phyloP scores from a whole-genome alignment of 1,140 invertebrate genomes.

The Asbolus verrucosus region DNA sequence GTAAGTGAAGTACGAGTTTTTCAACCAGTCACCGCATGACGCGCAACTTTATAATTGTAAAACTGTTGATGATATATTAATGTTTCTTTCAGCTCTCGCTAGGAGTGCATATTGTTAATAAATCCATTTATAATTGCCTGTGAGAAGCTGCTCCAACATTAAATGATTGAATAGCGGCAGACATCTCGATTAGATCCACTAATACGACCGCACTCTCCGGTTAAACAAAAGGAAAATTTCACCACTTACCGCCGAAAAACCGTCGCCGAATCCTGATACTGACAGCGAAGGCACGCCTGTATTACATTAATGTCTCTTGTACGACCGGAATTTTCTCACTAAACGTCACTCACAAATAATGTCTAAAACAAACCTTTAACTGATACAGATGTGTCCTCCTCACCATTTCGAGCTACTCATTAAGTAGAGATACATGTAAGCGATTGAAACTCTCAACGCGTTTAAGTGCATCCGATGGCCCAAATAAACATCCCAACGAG shows the following conservation, averaged over 20 bases:
- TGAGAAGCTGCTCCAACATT: slow-evolving; percentile 45
- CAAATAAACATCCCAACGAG: slow-evolving; percentile 16
- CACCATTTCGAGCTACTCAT: slow-evolving; percentile 30
- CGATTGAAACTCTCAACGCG: slow-evolving; percentile 34
- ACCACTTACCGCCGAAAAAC: too few relatives aligned
- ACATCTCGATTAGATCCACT: slow-evolving; percentile 40
- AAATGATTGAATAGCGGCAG: slow-evolving; percentile 40
- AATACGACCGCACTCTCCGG: slow-evolving; percentile 1
- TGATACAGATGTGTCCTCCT: slow-evolving; percentile 24
- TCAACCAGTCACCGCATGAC: slow-evolving; percentile 50
- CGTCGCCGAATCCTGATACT: too few relatives aligned
- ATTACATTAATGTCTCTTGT: too few relatives aligned
- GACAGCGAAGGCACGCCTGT: too few relatives aligned
- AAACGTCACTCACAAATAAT: slow-evolving; percentile 13
- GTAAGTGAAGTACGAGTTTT: slow-evolving; percentile 44
- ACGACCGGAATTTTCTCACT: slow-evolving; percentile 21
- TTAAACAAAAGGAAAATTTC: not conserved
- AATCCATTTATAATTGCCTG: slow-evolving; percentile 54
- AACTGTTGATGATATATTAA: slow-evolving; percentile 54
- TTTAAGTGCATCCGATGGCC: slow-evolving; percentile 33
- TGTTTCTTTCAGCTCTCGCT: slow-evolving; percentile 51
- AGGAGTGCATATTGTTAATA: slow-evolving; percentile 52
- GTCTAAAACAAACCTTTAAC: slow-evolving; percentile 8
- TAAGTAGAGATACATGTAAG: slow-evolving; percentile 31
- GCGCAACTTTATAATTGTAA: slow-evolving; percentile 53